phyloP scores from a whole-genome alignment of 2,113 vertebrate genomes.

The Thalassoma bifasciatum region DNA sequence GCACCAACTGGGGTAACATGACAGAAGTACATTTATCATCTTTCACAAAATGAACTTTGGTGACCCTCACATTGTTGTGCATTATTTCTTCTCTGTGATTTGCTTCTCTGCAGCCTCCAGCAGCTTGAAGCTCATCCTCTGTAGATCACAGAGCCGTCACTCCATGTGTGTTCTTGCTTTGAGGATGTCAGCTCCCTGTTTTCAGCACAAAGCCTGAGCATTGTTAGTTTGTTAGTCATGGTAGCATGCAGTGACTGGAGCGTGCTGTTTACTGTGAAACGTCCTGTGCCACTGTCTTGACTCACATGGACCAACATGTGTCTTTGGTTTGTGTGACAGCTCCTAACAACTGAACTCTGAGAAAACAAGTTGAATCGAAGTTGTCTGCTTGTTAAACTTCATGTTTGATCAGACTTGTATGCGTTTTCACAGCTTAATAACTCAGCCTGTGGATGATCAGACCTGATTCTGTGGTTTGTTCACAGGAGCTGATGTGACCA shows the following conservation, averaged over 20 bases:
- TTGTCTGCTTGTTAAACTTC: no score
- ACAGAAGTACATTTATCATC: no score
- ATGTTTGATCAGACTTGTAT: not conserved
- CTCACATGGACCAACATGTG: not conserved
- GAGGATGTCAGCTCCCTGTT: not conserved
- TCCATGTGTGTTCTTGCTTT: not conserved
- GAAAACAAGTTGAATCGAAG: not conserved
- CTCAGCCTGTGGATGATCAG: not conserved
- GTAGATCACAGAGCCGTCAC: not conserved
- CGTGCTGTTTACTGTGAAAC: not conserved
- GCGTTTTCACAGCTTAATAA: not conserved
- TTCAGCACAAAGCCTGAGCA: not conserved
- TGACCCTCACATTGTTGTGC: not conserved
- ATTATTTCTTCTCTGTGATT: no score
- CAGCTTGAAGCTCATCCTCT: not conserved
- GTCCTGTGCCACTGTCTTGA: no score
- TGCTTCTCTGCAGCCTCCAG: not conserved
- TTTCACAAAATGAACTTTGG: no score
- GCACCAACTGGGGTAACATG: no score
- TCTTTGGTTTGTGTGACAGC: not conserved
- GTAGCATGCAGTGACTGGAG: not conserved
- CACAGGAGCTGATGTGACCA: slow-evolving; percentile 11
- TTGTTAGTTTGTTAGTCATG: not conserved
- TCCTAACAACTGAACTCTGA: not conserved
- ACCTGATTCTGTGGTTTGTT: not conserved